These are phyloP conservation scores for Coregonus ussuriensis DNA, from an alignment of 2,797 vertebrate genomes.

Conservation along the genomic window DNA sequence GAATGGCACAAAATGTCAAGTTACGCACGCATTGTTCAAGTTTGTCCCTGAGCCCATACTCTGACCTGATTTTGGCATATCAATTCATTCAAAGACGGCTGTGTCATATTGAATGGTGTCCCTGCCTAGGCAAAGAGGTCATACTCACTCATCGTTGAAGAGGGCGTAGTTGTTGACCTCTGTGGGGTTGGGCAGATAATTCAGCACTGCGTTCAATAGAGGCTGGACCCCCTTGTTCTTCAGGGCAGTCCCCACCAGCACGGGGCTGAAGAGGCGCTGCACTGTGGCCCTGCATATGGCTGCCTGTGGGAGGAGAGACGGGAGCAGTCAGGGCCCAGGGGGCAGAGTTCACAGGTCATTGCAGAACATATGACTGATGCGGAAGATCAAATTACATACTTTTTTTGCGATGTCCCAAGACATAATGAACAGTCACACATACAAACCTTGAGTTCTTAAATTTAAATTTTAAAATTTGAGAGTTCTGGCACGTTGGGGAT, in stretches of 20 bases:
- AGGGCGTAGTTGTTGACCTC: conserved; percentile 92
- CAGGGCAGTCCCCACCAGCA: conserved; percentile 91
- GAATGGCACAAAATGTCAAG: too few relatives aligned
- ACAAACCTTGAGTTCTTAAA: conserved; percentile 88
- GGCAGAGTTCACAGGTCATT: neutral
- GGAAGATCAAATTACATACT: neutral
- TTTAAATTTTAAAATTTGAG: too few relatives aligned
- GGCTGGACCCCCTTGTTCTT: conserved; percentile 98
- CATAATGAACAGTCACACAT: conserved; percentile 53
- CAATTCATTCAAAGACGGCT: neutral
- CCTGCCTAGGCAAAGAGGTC: neutral
- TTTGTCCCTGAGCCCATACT: neutral
- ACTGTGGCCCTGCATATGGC: conserved; percentile 91
- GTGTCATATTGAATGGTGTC: neutral
- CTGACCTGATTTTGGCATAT: neutral
- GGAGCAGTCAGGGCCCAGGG: neutral
- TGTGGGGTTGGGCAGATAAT: conserved; percentile 90
- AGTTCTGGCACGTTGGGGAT: conserved; percentile 81
- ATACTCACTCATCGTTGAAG: conserved; percentile 84
- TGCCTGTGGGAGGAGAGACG: conserved; percentile 65
- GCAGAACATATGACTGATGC: neutral
- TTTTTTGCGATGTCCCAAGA: neutral
- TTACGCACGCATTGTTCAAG: too few relatives aligned
- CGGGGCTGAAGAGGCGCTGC: conserved; percentile 86
- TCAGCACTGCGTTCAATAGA: conserved; percentile 87